A percentile compares a stretch with the other conserved stretches of the same genome.
phyloP scores from a whole-genome alignment of 1,140 invertebrate species.

The Drosophila teissieri region DNA sequence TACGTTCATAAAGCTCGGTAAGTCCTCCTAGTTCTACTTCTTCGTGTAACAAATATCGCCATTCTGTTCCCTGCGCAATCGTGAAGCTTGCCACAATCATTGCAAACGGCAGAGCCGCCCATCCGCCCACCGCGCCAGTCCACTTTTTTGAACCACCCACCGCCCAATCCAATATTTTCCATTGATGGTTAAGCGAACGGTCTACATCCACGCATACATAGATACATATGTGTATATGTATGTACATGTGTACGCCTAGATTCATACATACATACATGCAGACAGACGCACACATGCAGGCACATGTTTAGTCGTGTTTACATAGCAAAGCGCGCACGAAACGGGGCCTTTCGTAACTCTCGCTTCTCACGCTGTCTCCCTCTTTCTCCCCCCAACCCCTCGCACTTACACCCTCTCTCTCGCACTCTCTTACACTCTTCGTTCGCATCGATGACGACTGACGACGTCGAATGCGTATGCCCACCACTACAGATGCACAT shows the following conservation, averaged over 20 bases:
- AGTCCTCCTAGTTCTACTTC: neutral
- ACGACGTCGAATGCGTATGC: slow-evolving; percentile 52
- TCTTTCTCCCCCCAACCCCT: neutral
- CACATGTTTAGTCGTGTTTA: slow-evolving; percentile 68
- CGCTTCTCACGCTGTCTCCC: slow-evolving; percentile 26
- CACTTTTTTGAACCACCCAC: slow-evolving; percentile 17
- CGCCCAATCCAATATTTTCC: neutral
- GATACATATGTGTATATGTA: too few species aligned
- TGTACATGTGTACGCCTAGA: neutral
- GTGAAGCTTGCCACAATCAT: slow-evolving; percentile 44
- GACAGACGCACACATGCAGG: slow-evolving; percentile 33
- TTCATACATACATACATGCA: slow-evolving; percentile 5
- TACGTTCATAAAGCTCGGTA: neutral
- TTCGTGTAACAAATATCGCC: slow-evolving; percentile 1
- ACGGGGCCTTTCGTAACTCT: slow-evolving; percentile 64
- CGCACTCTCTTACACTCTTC: slow-evolving; percentile 9
- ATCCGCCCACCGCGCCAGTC: slow-evolving; percentile 1
- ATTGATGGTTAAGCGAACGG: slow-evolving; percentile 31
- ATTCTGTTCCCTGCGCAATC: slow-evolving; percentile 24
- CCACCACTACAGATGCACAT: slow-evolving; percentile 31
- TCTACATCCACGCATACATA: slow-evolving; percentile 4
- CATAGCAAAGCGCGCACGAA: slow-evolving; percentile 74
- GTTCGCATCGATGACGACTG: slow-evolving; percentile 44
- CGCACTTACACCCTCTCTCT: neutral
- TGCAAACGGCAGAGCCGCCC: slow-evolving; percentile 23